Evolutionary conservation across 2,113 vertebrate genomes (phyloP).

Genomic region (Bubalus kerabau): DNA sequence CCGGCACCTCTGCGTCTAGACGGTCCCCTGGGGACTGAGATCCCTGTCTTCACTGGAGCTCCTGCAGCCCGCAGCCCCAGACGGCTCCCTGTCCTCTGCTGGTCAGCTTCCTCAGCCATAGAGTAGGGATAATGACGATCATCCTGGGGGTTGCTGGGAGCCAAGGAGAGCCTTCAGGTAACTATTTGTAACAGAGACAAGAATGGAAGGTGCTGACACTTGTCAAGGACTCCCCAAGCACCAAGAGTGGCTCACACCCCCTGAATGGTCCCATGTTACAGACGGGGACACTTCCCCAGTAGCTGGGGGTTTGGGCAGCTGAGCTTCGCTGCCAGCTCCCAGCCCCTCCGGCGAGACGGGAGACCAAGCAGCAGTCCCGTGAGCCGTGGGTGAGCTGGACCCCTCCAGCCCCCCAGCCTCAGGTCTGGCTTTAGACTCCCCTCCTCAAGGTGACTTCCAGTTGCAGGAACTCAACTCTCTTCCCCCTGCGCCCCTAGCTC

Average conservation of each 20-base stretch:
- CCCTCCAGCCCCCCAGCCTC: no score
- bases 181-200: neutral
- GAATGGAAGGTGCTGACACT: neutral
- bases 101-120: neutral
- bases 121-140: neutral
- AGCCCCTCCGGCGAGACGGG: accelerated
- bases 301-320: neutral
- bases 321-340: accelerated
- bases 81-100: neutral
- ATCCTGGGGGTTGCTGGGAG: neutral
- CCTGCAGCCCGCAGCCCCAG: neutral
- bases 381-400: accelerated
- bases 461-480: neutral
- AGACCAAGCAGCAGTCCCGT: neutral
- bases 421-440: accelerated
- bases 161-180: neutral
- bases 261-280: neutral
- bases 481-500: accelerated
- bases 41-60: neutral
- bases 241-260: neutral
- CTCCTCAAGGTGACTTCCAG: neutral
- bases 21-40: no score
- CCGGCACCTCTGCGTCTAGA: neutral
- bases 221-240: accelerated
- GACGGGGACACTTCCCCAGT: neutral